A percentile compares a stretch with the other conserved stretches of the same genome.
Evolutionary conservation across 2,113 vertebrate genomes (phyloP).

Genomic region (Zosterops pallidus): DNA sequence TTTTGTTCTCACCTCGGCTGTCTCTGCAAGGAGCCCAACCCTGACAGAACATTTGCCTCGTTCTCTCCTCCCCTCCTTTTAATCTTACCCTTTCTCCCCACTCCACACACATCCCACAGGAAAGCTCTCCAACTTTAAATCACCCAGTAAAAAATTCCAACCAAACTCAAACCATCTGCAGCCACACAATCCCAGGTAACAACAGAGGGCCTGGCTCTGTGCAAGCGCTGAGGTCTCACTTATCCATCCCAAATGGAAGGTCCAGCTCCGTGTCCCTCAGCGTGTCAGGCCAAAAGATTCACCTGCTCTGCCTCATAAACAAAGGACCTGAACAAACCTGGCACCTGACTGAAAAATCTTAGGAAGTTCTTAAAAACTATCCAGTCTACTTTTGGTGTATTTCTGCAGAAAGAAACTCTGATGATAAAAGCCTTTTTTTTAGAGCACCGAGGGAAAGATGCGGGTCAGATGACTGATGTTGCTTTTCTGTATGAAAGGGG

Average conservation of each 20-base stretch:
- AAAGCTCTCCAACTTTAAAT: neutral
- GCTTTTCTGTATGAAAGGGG: neutral
- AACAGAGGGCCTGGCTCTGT: neutral
- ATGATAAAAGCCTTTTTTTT: neutral
- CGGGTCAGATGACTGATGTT: neutral
- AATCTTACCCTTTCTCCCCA: neutral
- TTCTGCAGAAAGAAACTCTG: neutral
- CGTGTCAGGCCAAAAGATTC: neutral
- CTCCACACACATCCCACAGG: neutral
- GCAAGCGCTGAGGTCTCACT: neutral
- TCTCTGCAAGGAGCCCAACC: neutral
- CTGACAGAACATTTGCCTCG: neutral
- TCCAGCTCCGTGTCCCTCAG: neutral
- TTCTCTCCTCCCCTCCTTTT: neutral
- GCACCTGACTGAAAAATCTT: neutral
- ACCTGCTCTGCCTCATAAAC: neutral
- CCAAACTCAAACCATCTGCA: neutral
- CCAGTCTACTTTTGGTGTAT: neutral
- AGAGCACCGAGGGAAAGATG: fast-evolving
- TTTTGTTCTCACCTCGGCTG: neutral
- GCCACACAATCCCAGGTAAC: neutral
- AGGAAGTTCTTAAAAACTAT: neutral
- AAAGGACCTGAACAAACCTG: neutral
- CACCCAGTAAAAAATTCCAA: neutral
- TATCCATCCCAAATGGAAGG: neutral